A percentile compares a stretch with the other conserved stretches of the same genome.
phyloP scores from a whole-genome alignment of 2,797 vertebrate species.

The Enteromius viviparus region DNA sequence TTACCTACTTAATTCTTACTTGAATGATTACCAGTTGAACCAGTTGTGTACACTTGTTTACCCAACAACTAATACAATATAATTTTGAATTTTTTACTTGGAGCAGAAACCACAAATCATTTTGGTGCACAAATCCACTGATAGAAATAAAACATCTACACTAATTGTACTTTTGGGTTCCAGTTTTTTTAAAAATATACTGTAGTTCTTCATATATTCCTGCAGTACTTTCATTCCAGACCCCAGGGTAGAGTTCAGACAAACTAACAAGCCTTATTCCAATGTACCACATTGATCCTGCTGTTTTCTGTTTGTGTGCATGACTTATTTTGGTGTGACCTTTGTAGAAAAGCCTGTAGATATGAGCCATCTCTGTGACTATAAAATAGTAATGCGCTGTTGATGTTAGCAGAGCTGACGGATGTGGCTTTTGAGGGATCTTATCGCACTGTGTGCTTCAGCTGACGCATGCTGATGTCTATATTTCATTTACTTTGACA shows the following conservation, averaged over 20 bases:
- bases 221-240: not conserved
- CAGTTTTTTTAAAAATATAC: not conserved
- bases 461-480: slow-evolving; percentile 38
- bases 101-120: not conserved
- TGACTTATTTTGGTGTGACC: not conserved
- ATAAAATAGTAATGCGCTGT: slow-evolving; percentile 9
- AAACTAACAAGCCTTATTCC: not conserved
- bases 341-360: slow-evolving; percentile 31
- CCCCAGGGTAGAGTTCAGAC: not conserved
- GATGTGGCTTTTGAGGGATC: slow-evolving; percentile 23
- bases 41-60: not conserved
- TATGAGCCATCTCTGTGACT: slow-evolving; percentile 24
- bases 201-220: not conserved
- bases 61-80: not conserved
- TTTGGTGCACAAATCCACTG: not conserved
- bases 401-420: slow-evolving; percentile 33
- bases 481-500: slow-evolving; percentile 39
- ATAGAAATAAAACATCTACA: not conserved
- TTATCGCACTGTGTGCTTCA: slow-evolving; percentile 28
- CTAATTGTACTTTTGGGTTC: not conserved
- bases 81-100: not conserved
- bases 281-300: not conserved
- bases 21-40: not conserved
- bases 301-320: slow-evolving; percentile 9
- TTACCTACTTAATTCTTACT: not conserved